A percentile compares a stretch with the other conserved stretches of the same genome.
Evolutionary conservation across 2,113 vertebrate genomes (phyloP).

Genomic region (Urocolius indicus): DNA sequence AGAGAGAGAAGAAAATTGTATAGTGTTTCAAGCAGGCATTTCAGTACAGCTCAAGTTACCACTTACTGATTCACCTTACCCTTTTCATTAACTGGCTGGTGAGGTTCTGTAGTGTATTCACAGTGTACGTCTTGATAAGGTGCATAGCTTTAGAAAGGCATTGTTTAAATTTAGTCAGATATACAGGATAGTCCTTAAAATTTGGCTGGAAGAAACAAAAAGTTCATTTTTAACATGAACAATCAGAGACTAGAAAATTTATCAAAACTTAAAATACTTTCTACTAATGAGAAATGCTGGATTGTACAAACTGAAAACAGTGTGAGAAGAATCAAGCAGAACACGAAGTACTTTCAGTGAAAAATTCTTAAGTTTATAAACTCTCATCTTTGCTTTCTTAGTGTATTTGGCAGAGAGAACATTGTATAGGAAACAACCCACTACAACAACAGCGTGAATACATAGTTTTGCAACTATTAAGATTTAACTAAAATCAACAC

Average conservation of each 20-base stretch:
- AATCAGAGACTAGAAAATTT: background rate
- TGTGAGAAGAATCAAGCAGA: background rate
- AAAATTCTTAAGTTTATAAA: background rate
- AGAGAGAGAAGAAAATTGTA: background rate
- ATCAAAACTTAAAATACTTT: background rate
- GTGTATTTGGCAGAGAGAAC: background rate
- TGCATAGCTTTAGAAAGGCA: slow-evolving; percentile 98
- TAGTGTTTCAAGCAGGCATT: background rate
- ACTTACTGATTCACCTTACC: slow-evolving; percentile 78
- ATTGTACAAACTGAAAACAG: background rate
- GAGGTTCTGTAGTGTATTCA: slow-evolving; percentile 93
- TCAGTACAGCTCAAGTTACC: background rate
- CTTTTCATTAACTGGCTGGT: slow-evolving; percentile 92
- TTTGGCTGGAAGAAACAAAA: slow-evolving; percentile 84
- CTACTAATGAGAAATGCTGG: background rate
- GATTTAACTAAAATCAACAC: background rate
- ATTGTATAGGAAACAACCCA: background rate
- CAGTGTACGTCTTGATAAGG: slow-evolving; percentile 93
- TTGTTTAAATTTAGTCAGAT: slow-evolving; percentile 92
- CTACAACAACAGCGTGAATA: background rate
- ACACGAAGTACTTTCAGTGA: background rate
- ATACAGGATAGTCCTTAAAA: slow-evolving; percentile 97
- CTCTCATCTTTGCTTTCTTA: background rate
- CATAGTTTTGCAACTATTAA: background rate
- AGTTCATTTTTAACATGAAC: background rate